A percentile compares a stretch with the other conserved stretches of the same genome.
Evolutionary conservation across 1,140 invertebrate species (phyloP).

Genomic region (Ditylenchus dipsaci): DNA sequence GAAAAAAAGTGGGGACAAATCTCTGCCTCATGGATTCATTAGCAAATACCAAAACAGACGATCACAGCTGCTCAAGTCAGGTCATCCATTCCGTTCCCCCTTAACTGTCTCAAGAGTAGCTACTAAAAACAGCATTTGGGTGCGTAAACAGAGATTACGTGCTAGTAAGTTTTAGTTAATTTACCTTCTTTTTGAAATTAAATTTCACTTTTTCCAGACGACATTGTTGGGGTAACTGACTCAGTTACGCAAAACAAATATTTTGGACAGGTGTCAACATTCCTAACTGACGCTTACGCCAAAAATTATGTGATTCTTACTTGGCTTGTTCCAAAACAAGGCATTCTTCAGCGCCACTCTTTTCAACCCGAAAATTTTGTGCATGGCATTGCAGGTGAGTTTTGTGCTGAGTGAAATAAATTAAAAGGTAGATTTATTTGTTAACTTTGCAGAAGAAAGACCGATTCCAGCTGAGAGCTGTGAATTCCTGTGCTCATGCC

Average conservation of each 20-base stretch:
- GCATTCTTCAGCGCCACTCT: background rate
- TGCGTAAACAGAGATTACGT: background rate
- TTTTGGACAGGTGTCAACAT: slow-evolving; percentile 4
- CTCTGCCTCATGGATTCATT: slow-evolving; percentile 5
- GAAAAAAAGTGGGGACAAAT: background rate
- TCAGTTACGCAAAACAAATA: slow-evolving; percentile 1
- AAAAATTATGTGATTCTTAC: slow-evolving; percentile 6
- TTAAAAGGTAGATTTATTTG: too few species aligned
- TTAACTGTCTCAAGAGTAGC: background rate
- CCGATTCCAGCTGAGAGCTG: slow-evolving; percentile 10
- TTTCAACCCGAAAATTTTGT: slow-evolving; percentile 9
- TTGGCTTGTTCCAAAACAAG: slow-evolving; percentile 10
- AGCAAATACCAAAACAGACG: slow-evolving; percentile 18
- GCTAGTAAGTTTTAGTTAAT: slow-evolving; percentile 11
- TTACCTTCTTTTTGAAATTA: background rate
- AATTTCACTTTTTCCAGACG: slow-evolving; percentile 9
- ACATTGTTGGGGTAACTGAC: slow-evolving; percentile 10
- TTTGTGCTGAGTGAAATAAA: too few species aligned
- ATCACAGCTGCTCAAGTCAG: slow-evolving; percentile 10
- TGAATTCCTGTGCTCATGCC: slow-evolving; percentile 4
- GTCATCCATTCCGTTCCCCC: slow-evolving; percentile 3
- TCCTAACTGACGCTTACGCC: slow-evolving; percentile 13
- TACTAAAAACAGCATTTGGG: slow-evolving; percentile 4
- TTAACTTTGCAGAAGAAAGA: background rate
- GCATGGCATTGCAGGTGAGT: background rate